Conservation (phyloP, 2,113 vertebrate species). For the Heptranchias perlo region DNA sequence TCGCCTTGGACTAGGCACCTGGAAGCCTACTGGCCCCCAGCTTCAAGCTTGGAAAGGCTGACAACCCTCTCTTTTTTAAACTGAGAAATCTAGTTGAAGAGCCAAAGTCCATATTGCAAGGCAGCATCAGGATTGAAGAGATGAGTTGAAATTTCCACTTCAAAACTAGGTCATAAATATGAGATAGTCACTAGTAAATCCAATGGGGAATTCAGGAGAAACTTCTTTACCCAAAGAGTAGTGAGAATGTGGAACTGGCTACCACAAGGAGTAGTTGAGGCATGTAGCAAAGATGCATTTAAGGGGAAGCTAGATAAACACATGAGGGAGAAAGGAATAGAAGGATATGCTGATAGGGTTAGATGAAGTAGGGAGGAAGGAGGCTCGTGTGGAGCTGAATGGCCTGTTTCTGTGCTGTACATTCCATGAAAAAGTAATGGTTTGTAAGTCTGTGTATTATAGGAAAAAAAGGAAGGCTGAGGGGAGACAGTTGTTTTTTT, state of each 20-base stretch:
- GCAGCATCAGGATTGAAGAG: neutral
- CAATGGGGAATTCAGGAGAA: neutral
- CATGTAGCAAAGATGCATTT: neutral
- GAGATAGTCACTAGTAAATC: too few species aligned
- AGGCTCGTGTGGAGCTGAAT: neutral
- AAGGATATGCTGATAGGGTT: neutral
- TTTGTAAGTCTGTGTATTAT: neutral
- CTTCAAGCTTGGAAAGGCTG: neutral
- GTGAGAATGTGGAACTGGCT: neutral
- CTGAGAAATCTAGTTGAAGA: neutral
- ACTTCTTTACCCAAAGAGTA: neutral
- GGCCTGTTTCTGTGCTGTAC: neutral
- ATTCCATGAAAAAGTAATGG: neutral
- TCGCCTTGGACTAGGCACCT: neutral
- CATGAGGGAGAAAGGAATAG: neutral
- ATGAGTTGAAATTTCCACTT: neutral
- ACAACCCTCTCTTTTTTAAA: neutral
- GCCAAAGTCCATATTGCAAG: neutral
- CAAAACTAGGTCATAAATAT: neutral
- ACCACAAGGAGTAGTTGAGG: too few species aligned
- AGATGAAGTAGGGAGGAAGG: neutral
- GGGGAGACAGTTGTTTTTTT: neutral
- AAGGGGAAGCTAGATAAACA: neutral
- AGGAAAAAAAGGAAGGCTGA: neutral
- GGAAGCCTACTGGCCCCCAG: too few species aligned